Percentiles rank a stretch among this genome's conserved stretches.
These are phyloP conservation scores for Drosophila quadrilineata DNA, from an alignment of 1,140 invertebrate genomes.

Conservation along the genomic window DNA sequence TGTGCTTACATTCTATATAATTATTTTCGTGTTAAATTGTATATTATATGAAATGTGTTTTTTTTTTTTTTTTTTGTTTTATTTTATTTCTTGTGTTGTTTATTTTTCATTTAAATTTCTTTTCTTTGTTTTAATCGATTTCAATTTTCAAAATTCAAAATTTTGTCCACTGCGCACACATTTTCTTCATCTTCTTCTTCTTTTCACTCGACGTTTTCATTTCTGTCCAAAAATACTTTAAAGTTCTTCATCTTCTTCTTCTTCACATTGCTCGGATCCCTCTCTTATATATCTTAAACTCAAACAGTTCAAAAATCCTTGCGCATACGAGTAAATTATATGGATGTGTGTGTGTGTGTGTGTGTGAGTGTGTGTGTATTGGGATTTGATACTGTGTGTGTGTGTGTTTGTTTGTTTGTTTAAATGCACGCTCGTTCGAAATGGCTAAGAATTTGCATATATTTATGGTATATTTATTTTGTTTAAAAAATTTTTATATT, in stretches of 20 bases:
- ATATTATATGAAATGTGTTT: conserved; percentile 27
- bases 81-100: too few species aligned
- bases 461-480: conserved; percentile 12
- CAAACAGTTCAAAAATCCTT: conserved; percentile 11
- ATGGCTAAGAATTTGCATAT: conserved; percentile 68
- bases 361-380: conserved; percentile 12
- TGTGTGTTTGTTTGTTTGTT: conserved; percentile 33
- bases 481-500: conserved; percentile 31
- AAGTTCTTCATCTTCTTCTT: not conserved
- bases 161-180: conserved; percentile 31
- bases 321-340: conserved; percentile 3
- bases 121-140: conserved; percentile 32
- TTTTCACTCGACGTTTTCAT: not conserved
- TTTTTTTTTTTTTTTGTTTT: conserved; percentile 11
- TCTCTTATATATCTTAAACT: conserved; percentile 20
- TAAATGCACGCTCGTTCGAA: conserved; percentile 74
- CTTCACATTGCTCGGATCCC: too few species aligned
- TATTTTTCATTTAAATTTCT: conserved; percentile 42
- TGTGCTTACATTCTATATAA: conserved; percentile 30
- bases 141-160: conserved; percentile 32
- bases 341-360: conserved; percentile 1
- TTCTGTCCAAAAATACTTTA: not conserved
- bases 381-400: too few species aligned
- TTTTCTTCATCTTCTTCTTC: not conserved
- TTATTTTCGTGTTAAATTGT: conserved; percentile 16